Conservation (phyloP, 2,888 invertebrate genomes). For the Teleogryllus oceanicus region DNA sequence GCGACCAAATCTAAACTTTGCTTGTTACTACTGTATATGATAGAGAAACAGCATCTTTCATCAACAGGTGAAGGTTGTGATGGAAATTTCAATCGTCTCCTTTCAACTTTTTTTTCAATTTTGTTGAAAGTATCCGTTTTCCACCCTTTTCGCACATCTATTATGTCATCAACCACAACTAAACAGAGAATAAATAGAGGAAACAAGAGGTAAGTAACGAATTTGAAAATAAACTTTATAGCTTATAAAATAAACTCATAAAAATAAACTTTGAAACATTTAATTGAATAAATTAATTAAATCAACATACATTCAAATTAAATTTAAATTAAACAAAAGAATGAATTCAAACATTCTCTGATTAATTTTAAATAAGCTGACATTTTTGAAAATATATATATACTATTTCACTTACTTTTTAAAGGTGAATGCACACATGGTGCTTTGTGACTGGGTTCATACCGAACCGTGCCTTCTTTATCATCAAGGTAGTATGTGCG, state of each 20-base stretch:
- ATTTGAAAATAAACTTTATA: too few species aligned
- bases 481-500: slow-evolving; percentile 43
- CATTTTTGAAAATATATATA: background rate
- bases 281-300: background rate
- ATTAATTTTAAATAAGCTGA: background rate
- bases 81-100: slow-evolving; percentile 37
- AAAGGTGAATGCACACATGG: slow-evolving; percentile 35
- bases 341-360: background rate
- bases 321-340: background rate
- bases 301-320: background rate
- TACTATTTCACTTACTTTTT: slow-evolving; percentile 32
- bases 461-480: slow-evolving; percentile 42
- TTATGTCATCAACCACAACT: slow-evolving; percentile 47
- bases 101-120: slow-evolving; percentile 43
- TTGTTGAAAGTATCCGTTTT: slow-evolving; percentile 49
- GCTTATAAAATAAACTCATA: background rate
- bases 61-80: slow-evolving; percentile 38
- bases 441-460: slow-evolving; percentile 42
- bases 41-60: slow-evolving; percentile 45
- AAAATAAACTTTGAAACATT: background rate
- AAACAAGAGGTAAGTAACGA: background rate
- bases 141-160: slow-evolving; percentile 48
- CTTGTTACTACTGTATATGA: slow-evolving; percentile 43
- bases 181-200: slow-evolving; percentile 30
- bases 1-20: slow-evolving; percentile 46